These are phyloP conservation scores for Callorhinus ursinus DNA, from an alignment of 2,113 vertebrate genomes.

Conservation along the genomic window DNA sequence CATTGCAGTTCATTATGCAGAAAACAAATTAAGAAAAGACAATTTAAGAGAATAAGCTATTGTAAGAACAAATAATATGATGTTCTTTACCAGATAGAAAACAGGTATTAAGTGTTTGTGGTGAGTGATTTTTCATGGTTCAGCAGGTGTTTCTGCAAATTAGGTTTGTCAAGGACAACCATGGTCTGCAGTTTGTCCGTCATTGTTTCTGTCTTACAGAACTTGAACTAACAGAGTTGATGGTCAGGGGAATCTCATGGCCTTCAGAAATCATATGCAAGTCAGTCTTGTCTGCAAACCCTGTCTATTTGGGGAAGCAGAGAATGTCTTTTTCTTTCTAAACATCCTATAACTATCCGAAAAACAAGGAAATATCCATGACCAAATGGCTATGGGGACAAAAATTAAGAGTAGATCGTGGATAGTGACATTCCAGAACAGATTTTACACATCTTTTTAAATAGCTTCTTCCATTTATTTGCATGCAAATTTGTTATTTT, in stretches of 20 bases:
- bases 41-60: background rate
- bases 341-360: background rate
- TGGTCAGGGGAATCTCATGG: background rate
- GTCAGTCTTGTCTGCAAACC: background rate
- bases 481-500: background rate
- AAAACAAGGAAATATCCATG: background rate
- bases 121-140: background rate
- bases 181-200: background rate
- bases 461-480: background rate
- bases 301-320: background rate
- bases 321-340: background rate
- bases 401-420: background rate
- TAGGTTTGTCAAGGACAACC: background rate
- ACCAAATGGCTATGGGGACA: background rate
- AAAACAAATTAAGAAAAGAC: background rate
- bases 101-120: background rate
- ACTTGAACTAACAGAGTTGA: background rate
- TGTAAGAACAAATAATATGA: background rate
- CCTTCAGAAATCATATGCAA: background rate
- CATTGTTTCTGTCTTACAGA: background rate
- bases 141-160: background rate
- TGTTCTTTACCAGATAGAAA: background rate
- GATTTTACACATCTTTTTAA: background rate
- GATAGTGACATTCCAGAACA: background rate
- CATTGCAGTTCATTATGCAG: background rate